These are phyloP conservation scores for Sinosuthora webbiana DNA, from an alignment of 2,113 vertebrate species.

Conservation along the genomic window DNA sequence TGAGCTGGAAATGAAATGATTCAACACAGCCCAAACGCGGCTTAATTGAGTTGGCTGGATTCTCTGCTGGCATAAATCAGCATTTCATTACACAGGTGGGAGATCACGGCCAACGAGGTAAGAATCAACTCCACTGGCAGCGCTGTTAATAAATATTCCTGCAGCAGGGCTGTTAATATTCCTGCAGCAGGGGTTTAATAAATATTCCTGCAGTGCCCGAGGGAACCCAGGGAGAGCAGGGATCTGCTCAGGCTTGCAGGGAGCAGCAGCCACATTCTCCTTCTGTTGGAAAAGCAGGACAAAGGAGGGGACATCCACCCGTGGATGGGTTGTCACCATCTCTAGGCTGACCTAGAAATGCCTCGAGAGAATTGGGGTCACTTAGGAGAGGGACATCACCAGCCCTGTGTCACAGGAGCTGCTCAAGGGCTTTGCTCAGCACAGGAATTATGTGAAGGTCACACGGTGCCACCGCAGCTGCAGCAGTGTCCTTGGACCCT, in stretches of 20 bases:
- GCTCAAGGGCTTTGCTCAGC: background rate
- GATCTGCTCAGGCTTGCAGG: background rate
- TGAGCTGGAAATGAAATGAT: background rate
- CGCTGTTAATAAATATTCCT: background rate
- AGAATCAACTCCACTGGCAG: background rate
- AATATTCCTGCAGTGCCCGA: background rate
- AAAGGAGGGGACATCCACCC: background rate
- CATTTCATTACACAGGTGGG: slow-evolving; percentile 37
- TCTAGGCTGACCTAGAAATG: background rate
- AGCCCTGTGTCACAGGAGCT: background rate
- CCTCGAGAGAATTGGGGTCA: background rate
- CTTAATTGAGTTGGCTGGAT: background rate
- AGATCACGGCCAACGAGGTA: slow-evolving; percentile 6
- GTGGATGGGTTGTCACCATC: background rate
- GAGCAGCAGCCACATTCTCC: background rate
- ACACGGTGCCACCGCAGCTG: background rate
- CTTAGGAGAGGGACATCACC: background rate
- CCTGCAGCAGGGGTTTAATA: background rate
- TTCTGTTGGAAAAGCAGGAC: background rate
- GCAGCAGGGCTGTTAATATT: background rate
- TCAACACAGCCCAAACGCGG: background rate
- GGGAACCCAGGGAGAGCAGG: background rate
- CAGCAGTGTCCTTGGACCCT: rapidly evolving
- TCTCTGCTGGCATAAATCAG: background rate
- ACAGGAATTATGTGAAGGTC: background rate